phyloP scores from a whole-genome alignment of 2,797 vertebrate species.

The Hirundo rustica region DNA sequence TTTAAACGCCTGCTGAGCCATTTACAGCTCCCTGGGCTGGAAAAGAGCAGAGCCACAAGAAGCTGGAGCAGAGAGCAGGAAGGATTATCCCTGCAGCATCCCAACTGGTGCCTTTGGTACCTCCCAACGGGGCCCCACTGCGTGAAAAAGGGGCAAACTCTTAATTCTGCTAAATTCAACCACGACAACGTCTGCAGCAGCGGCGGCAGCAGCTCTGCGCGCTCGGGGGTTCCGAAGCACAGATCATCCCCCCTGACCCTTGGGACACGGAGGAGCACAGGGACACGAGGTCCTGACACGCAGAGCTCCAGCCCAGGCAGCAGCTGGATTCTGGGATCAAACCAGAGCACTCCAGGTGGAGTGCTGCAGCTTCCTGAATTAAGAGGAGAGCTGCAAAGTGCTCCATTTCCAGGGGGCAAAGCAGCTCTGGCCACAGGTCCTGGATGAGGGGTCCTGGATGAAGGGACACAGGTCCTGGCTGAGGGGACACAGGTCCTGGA shows the following conservation, averaged over 20 bases:
- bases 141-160: neutral
- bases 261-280: neutral
- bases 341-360: neutral
- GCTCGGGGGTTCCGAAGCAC: rapidly evolving
- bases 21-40: neutral
- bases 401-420: neutral
- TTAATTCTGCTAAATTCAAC: neutral
- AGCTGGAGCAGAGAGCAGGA: neutral
- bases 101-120: neutral
- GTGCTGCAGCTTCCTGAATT: neutral
- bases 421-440: neutral
- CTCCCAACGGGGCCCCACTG: neutral
- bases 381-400: neutral
- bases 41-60: neutral
- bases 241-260: neutral
- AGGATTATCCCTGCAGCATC: slow-evolving; percentile 13
- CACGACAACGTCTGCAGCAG: neutral
- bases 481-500: neutral
- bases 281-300: neutral
- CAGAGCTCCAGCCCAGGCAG: neutral
- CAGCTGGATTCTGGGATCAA: neutral
- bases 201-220: neutral
- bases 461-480: no score
- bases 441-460: neutral
- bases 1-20: neutral